These are phyloP conservation scores for Hydriomena furcata DNA, from an alignment of 2,888 invertebrate species.

Conservation along the genomic window DNA sequence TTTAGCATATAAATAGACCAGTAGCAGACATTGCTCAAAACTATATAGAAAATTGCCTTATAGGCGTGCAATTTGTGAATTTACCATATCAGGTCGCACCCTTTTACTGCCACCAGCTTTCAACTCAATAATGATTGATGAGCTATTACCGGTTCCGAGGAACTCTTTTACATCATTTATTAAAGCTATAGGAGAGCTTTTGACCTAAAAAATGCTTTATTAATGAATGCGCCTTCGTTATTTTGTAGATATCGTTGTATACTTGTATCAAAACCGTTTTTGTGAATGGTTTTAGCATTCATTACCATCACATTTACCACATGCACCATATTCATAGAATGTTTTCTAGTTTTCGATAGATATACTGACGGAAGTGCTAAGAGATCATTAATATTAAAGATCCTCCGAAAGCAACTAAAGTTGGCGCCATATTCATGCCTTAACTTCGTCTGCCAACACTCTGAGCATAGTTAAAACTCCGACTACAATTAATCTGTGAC, in stretches of 20 bases:
- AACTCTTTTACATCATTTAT: constrained; percentile 42
- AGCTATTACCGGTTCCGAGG: constrained; percentile 58
- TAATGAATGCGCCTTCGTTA: not conserved
- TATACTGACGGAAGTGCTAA: constrained; percentile 20
- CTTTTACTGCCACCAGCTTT: constrained; percentile 48
- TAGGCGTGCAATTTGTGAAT: not conserved
- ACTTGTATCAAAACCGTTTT: too few relatives aligned
- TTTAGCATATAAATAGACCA: not conserved
- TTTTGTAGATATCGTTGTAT: too few relatives aligned
- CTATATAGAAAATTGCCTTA: not conserved
- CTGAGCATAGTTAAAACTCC: constrained; percentile 33
- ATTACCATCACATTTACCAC: too few relatives aligned
- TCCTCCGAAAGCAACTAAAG: constrained; percentile 22
- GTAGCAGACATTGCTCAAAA: not conserved
- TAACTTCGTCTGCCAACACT: constrained; percentile 44
- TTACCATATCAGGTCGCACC: constrained; percentile 31
- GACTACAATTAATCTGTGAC: constrained; percentile 19
- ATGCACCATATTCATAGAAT: not conserved
- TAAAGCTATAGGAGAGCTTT: constrained; percentile 12
- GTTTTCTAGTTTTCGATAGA: constrained; percentile 10
- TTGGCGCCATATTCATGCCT: constrained; percentile 56
- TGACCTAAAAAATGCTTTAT: constrained; percentile 12
- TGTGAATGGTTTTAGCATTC: too few relatives aligned
- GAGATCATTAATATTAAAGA: constrained; percentile 34
- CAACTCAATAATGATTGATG: constrained; percentile 68